Conservation (phyloP, 2,797 vertebrate genomes). For the Coregonus sp. region DNA sequence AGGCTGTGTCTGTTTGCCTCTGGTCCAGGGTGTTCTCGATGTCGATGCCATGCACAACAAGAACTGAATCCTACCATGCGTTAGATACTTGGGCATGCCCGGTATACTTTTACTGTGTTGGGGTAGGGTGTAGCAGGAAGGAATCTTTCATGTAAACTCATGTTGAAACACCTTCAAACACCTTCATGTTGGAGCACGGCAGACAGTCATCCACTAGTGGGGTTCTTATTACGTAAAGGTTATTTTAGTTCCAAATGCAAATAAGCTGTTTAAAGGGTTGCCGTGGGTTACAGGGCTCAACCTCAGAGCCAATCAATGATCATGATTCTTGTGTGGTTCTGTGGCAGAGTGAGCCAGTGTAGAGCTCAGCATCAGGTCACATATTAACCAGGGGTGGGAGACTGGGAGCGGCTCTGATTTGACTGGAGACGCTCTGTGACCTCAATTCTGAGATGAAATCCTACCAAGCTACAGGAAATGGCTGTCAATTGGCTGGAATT, state of each 20-base stretch:
- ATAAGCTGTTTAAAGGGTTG: constrained; percentile 1
- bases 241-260: not conserved
- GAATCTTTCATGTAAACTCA: constrained; percentile 16
- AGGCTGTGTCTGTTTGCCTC: not conserved
- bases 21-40: constrained; percentile 3
- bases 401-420: not conserved
- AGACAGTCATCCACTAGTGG: not conserved
- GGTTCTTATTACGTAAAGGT: not conserved
- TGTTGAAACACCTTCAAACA: constrained; percentile 15
- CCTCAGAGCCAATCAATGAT: not conserved
- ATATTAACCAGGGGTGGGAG: constrained; percentile 4
- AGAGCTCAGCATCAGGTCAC: constrained; percentile 3
- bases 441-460: not conserved
- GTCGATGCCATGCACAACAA: constrained; percentile 11
- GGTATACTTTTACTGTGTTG: not conserved
- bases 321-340: not conserved
- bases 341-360: not conserved
- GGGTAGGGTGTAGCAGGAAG: not conserved
- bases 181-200: not conserved
- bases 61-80: constrained; percentile 12
- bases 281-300: not conserved
- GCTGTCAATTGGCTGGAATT: not conserved
- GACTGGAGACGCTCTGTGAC: constrained; percentile 7
- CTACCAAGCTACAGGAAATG: not conserved
- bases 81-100: constrained; percentile 16